phyloP scores from a whole-genome alignment of 1,140 invertebrate genomes.

The Cepaea nemoralis region DNA sequence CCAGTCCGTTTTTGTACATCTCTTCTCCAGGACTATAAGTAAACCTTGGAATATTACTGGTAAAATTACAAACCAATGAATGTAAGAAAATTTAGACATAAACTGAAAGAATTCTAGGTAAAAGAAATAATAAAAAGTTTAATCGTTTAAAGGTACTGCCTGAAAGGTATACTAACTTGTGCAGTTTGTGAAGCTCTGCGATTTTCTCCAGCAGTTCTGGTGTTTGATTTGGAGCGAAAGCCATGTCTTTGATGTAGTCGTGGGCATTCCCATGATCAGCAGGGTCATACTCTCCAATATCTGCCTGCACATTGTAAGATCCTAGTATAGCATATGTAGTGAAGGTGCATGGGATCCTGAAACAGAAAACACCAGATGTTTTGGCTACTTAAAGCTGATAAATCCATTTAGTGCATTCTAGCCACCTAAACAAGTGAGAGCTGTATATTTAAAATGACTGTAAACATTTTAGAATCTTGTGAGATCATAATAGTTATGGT shows the following conservation, averaged over 20 bases:
- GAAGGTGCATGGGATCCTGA: conserved; percentile 92
- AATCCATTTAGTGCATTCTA: no score
- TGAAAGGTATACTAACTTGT: conserved; percentile 79
- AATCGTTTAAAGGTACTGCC: no score
- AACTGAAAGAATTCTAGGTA: no score
- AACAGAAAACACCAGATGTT: conserved; percentile 51
- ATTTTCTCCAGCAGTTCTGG: conserved; percentile 93
- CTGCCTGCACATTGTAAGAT: conserved; percentile 96
- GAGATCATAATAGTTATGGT: no score
- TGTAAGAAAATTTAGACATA: no score
- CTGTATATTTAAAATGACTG: neutral
- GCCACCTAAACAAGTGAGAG: neutral
- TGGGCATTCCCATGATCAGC: conserved; percentile 76
- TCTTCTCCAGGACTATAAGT: no score
- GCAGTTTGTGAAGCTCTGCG: conserved; percentile 92
- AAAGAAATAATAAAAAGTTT: no score
- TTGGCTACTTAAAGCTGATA: no score
- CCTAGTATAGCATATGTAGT: conserved; percentile 96
- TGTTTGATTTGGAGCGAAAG: conserved; percentile 84
- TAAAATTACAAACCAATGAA: no score
- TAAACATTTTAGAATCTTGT: neutral
- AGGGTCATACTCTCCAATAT: conserved; percentile 94
- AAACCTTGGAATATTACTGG: no score
- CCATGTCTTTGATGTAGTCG: conserved; percentile 89
- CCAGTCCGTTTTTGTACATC: no score